Conservation (phyloP, 2,797 vertebrate genomes). For the Neomorphus geoffroyi region DNA sequence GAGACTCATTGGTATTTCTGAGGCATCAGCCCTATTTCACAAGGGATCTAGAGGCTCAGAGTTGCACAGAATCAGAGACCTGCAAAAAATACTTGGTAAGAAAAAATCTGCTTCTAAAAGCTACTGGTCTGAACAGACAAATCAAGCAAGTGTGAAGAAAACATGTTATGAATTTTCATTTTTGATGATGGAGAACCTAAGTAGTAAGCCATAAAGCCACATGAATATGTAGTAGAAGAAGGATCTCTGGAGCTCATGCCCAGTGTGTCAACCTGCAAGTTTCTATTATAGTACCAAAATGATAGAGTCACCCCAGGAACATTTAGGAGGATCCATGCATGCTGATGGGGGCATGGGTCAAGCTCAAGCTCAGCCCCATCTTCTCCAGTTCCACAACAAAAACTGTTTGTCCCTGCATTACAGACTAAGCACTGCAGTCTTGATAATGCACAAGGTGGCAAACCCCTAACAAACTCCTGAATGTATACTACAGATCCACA, state of each 20-base stretch:
- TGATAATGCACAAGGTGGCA: not conserved
- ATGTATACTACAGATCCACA: not conserved
- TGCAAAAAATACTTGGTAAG: not conserved
- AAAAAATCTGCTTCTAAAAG: not conserved
- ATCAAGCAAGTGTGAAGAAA: not conserved
- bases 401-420: not conserved
- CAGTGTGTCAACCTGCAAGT: not conserved
- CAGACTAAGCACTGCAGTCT: not conserved
- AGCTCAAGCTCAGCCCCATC: not conserved
- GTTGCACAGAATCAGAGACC: not conserved
- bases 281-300: not conserved
- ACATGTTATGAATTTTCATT: not conserved
- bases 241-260: not conserved
- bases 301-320: not conserved
- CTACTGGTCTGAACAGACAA: not conserved
- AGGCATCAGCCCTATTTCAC: not conserved
- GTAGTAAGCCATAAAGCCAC: not conserved
- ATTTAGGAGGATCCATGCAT: not conserved
- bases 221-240: fast-evolving
- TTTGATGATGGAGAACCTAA: not conserved
- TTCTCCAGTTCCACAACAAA: not conserved
- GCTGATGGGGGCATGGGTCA: not conserved
- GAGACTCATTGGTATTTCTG: not conserved
- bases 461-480: not conserved
- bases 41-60: not conserved